Conservation (phyloP, 2,113 vertebrate species). For the Gavialis gangeticus region DNA sequence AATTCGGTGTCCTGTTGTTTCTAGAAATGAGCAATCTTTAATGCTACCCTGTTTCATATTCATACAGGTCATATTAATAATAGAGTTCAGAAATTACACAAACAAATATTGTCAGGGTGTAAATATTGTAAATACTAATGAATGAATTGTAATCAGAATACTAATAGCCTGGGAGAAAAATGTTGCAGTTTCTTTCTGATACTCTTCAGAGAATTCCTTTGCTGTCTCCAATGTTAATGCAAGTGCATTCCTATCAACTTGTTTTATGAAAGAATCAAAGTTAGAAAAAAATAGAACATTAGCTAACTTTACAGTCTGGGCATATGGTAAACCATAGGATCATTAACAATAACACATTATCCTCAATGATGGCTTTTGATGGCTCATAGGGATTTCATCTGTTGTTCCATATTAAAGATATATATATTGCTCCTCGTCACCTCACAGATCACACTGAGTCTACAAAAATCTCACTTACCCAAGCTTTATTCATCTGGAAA, state of each 20-base stretch:
- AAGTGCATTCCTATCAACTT: neutral
- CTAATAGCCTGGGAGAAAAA: neutral
- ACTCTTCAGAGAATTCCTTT: neutral
- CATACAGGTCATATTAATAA: conserved; percentile 42
- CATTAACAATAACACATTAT: conserved; percentile 43
- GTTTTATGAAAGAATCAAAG: conserved; percentile 13
- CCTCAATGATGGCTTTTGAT: conserved; percentile 39
- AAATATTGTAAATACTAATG: conserved; percentile 23
- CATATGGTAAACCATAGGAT: conserved; percentile 42
- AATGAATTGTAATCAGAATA: conserved; percentile 11
- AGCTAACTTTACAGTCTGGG: conserved; percentile 10
- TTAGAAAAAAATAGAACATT: neutral
- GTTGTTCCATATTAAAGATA: neutral
- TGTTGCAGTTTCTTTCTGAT: neutral
- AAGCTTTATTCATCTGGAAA: conserved; percentile 24
- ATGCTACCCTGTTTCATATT: conserved; percentile 15
- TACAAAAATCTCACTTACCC: neutral
- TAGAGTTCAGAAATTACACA: conserved; percentile 30
- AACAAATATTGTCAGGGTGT: conserved; percentile 21
- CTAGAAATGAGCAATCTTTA: conserved; percentile 50
- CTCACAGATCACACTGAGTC: neutral
- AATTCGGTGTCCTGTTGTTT: conserved; percentile 17
- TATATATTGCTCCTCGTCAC: neutral
- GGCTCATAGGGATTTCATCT: conserved; percentile 40
- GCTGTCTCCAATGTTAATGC: neutral